Evolutionary conservation across 2,113 vertebrate genomes (phyloP).

Genomic region (Orientallactaga bullata): DNA sequence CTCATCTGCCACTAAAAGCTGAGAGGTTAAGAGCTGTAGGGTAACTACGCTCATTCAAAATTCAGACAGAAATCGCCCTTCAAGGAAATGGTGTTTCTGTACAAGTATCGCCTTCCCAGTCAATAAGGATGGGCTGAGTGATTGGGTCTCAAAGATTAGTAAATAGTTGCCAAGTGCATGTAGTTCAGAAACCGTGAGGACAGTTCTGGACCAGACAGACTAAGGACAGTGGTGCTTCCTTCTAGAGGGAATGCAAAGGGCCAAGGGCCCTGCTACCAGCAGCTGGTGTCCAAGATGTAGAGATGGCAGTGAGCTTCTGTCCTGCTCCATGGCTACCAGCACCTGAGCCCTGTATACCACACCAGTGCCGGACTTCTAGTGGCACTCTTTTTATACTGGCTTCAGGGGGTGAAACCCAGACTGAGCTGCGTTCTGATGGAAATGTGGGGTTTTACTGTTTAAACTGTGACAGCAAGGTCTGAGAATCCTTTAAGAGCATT

Average conservation of each 20-base stretch:
- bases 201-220: constrained; percentile 26
- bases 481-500: neutral
- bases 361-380: neutral
- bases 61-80: constrained; percentile 31
- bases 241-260: neutral
- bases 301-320: neutral
- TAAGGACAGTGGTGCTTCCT: neutral
- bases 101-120: neutral
- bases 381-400: too few species aligned
- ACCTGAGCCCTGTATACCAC: neutral
- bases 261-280: neutral
- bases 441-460: neutral
- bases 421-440: neutral
- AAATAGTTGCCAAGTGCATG: neutral
- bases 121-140: neutral
- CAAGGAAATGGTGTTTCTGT: neutral
- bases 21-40: neutral
- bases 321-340: neutral
- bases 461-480: neutral
- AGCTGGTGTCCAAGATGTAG: neutral
- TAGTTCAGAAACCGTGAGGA: constrained; percentile 18
- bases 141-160: constrained; percentile 63
- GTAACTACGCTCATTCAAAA: neutral
- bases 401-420: neutral
- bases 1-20: constrained; percentile 29